These are phyloP conservation scores for Penaeus indicus DNA, from an alignment of 1,140 invertebrate genomes.

Conservation along the genomic window DNA sequence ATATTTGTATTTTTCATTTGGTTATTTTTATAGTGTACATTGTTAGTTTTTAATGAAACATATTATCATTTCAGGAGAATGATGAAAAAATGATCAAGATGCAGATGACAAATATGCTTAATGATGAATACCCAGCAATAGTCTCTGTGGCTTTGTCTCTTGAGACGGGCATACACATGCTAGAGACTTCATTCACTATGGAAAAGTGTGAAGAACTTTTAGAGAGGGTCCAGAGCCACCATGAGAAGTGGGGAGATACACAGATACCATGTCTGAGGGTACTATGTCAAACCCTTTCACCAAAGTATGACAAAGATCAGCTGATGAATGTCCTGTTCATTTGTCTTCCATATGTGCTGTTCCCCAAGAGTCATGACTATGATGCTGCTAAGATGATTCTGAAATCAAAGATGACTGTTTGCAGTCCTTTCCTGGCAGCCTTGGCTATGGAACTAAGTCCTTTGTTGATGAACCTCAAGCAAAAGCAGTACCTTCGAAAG, in stretches of 20 bases:
- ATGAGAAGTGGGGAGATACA: conserved; percentile 8
- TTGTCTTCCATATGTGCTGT: conserved; percentile 9
- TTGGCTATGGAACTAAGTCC: background rate
- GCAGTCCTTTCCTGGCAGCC: conserved; percentile 8
- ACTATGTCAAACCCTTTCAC: background rate
- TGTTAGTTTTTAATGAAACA: background rate
- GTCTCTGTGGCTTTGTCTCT: background rate
- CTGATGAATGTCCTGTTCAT: background rate
- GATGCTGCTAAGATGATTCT: conserved; percentile 9
- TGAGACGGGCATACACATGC: background rate
- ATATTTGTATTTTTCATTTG: background rate
- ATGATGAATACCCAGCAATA: conserved; percentile 27
- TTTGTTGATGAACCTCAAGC: background rate
- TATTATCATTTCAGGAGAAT: conserved; percentile 13
- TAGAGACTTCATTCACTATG: conserved; percentile 14
- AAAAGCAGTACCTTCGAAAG: background rate
- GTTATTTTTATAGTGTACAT: background rate
- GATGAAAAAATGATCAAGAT: background rate
- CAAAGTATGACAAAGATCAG: background rate
- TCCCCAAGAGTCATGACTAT: conserved; percentile 7
- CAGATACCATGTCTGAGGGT: background rate
- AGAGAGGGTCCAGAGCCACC: background rate
- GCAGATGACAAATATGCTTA: conserved; percentile 35
- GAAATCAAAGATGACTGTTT: background rate
- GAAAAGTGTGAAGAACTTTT: background rate